Conservation (phyloP, 1,140 invertebrate species). For the Himalopsyche phryganea region DNA sequence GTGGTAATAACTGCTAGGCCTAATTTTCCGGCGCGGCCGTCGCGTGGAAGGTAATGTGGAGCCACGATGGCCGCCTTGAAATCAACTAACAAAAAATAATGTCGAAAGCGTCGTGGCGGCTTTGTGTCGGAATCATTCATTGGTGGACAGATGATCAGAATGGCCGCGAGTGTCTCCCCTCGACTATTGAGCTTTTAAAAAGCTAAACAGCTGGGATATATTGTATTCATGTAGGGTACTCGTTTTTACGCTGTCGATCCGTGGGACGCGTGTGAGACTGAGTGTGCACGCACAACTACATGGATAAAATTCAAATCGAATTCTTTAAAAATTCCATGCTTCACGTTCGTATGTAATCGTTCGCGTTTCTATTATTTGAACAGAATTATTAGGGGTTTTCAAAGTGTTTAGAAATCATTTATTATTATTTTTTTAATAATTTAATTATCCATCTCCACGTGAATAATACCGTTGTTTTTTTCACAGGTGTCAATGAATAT, state of each 20-base stretch:
- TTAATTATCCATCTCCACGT: no score
- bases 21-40: constrained; percentile 11
- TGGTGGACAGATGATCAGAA: constrained; percentile 19
- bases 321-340: no score
- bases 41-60: not conserved
- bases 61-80: constrained; percentile 1
- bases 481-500: no score
- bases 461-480: no score
- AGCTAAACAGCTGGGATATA: constrained; percentile 19
- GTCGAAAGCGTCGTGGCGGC: not conserved
- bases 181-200: constrained; percentile 10
- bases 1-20: constrained; percentile 9
- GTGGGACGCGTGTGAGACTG: no score
- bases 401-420: no score
- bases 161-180: constrained; percentile 1
- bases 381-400: no score
- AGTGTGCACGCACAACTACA: not conserved
- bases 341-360: no score
- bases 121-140: constrained; percentile 15
- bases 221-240: constrained; percentile 21
- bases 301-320: not conserved
- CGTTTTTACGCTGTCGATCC: constrained; percentile 9
- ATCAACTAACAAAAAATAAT: constrained; percentile 14
- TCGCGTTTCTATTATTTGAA: no score
- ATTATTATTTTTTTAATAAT: not conserved